Evolutionary conservation across 2,797 vertebrate species (phyloP).

Genomic region (Apogon hyalosoma): DNA sequence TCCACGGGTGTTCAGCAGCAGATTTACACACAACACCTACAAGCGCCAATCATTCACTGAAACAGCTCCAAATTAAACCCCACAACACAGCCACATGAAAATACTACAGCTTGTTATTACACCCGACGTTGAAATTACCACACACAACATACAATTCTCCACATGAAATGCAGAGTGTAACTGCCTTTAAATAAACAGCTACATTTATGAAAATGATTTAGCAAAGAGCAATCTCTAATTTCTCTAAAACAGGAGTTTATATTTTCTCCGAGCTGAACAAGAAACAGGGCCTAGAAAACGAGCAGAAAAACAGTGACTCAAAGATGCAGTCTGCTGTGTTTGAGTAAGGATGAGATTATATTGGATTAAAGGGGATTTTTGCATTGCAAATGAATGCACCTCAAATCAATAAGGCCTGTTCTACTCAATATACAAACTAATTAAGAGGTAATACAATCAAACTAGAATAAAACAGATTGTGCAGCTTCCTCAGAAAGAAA

Average conservation of each 20-base stretch:
- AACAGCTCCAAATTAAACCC: slow-evolving; percentile 75
- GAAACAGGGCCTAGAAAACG: slow-evolving; percentile 50
- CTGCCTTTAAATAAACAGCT: slow-evolving; percentile 63
- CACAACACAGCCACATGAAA: slow-evolving; percentile 74
- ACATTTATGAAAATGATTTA: slow-evolving; percentile 61
- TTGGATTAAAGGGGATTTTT: slow-evolving; percentile 88
- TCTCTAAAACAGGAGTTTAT: slow-evolving; percentile 40
- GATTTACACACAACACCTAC: slow-evolving; percentile 81
- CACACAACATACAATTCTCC: slow-evolving; percentile 61
- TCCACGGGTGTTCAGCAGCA: slow-evolving; percentile 75
- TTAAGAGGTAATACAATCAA: slow-evolving; percentile 90
- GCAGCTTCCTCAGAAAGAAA: slow-evolving; percentile 86
- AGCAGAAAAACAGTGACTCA: slow-evolving; percentile 59
- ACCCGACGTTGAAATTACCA: slow-evolving; percentile 64
- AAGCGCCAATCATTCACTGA: slow-evolving; percentile 74
- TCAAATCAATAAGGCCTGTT: slow-evolving; percentile 88
- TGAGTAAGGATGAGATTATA: slow-evolving; percentile 88
- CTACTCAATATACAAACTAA: slow-evolving; percentile 91
- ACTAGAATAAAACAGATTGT: slow-evolving; percentile 86
- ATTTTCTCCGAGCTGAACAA: slow-evolving; percentile 33
- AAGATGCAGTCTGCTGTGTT: slow-evolving; percentile 78
- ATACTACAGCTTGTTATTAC: slow-evolving; percentile 77
- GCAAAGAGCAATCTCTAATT: slow-evolving; percentile 51
- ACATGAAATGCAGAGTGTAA: slow-evolving; percentile 53
- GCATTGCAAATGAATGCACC: slow-evolving; percentile 89